Evolutionary conservation across 2,113 vertebrate genomes (phyloP), one percentile per base, ranked within the genome.

Genomic region (Archilochus colubris): DNA sequence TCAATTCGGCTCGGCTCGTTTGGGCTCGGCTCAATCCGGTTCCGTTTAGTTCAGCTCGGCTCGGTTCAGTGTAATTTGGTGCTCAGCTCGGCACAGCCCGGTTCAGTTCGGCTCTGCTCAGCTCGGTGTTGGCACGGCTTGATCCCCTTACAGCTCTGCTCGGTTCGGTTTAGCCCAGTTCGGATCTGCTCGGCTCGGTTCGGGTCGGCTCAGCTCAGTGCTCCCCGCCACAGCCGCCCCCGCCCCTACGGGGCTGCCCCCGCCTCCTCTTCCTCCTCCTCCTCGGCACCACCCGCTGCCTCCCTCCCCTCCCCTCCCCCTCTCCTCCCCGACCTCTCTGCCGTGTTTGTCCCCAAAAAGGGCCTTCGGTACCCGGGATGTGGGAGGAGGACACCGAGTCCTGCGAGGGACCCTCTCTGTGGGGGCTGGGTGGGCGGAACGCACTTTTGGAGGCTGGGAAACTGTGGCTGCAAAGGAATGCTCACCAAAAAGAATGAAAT

Each of bases 301-400:
- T 61, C 73, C 53, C 67, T 40, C 40, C 11, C 40, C 40, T 12
- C 40, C 40, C 57, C 36, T 53, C 54, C 64, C 57, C 38, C 67
- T 31, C 66, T 31, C 44, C 51, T n/a, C 40, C 46, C 46, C 20
- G 46, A 20, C 46, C 64, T 64, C 82, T 31, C 62, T 13, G 25
- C 7, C 3, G 7, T 5, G 40, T n/a, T 79, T 40, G 19, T 4
- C 3, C 23, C 55, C 21, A 9, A 3, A 3, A 7, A 24, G 3
- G 14, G 10, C 3, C 21, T n/a, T n/a, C 59, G 3, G 3, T 17
- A 10, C 27, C 2, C 3, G 2, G 6, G 7, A 6, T 6, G 31
- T 11, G 50, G 22, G 30, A 4, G 51, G 10, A 2, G 30, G 14
- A n/a, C 20, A 1, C 7, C 14, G 0, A 10, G 6, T 12, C 40